Evolutionary conservation across 1,140 invertebrate species (phyloP).

Genomic region (Bicyclus anynana): DNA sequence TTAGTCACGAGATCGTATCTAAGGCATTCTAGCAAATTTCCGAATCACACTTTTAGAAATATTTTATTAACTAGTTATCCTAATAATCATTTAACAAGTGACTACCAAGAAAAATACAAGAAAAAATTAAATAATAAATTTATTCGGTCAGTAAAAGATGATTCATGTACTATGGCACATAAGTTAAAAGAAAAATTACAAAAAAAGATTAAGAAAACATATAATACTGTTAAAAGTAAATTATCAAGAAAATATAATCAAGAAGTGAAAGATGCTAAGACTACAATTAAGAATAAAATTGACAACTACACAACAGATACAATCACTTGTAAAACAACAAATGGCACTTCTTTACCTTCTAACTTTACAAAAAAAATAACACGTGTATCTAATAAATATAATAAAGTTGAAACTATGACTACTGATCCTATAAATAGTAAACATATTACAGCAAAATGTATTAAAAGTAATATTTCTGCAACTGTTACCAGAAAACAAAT

Average conservation of each 20-base stretch:
- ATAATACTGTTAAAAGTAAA: constrained; percentile 43
- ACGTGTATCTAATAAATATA: too few species aligned
- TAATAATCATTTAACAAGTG: background rate
- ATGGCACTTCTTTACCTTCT: background rate
- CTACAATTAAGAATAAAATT: constrained; percentile 20
- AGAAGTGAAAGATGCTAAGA: constrained; percentile 32
- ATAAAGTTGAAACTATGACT: too few species aligned
- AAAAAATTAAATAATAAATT: background rate
- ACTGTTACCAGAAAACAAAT: constrained; percentile 18
- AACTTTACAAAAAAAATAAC: constrained; percentile 3
- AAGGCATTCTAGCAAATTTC: constrained; percentile 8
- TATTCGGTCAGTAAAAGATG: constrained; percentile 34
- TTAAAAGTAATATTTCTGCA: background rate
- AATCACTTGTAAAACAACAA: constrained; percentile 20
- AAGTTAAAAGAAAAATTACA: constrained; percentile 40
- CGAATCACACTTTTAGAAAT: constrained; percentile 10
- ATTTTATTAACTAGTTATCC: constrained; percentile 12
- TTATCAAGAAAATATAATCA: constrained; percentile 34
- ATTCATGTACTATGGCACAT: constrained; percentile 32
- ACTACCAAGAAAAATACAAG: background rate
- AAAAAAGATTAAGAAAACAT: constrained; percentile 42
- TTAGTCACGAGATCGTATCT: constrained; percentile 27
- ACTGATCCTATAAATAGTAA: too few species aligned
- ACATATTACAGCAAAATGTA: background rate
- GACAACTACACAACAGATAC: constrained; percentile 17